These are phyloP conservation scores for Upupa epops DNA, from an alignment of 2,113 vertebrate genomes.

Conservation along the genomic window DNA sequence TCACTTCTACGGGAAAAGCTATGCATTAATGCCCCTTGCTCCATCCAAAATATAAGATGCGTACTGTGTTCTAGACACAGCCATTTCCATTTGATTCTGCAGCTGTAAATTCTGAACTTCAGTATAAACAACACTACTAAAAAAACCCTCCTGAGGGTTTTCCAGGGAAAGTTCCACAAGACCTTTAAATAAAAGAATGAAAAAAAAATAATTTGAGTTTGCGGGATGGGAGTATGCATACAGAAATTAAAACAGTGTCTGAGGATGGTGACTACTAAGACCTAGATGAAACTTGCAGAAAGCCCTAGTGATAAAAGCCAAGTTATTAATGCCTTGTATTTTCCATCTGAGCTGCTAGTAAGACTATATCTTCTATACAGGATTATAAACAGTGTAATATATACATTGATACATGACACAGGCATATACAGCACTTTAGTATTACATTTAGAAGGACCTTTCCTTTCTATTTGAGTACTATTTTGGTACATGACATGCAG, in stretches of 20 bases:
- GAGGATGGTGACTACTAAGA: not conserved
- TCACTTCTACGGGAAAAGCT: not conserved
- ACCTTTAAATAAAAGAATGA: not conserved
- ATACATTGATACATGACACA: not conserved
- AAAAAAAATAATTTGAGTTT: not conserved
- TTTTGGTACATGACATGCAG: not conserved
- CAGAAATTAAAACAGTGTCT: not conserved
- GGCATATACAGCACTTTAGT: not conserved
- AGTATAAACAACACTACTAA: not conserved
- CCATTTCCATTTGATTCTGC: not conserved
- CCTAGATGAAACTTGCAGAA: not conserved
- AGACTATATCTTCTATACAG: rapidly evolving
- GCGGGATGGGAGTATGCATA: not conserved
- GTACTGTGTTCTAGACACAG: not conserved
- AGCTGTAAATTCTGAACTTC: not conserved
- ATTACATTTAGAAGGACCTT: not conserved
- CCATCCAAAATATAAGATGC: not conserved
- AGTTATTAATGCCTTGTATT: not conserved
- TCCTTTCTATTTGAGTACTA: not conserved
- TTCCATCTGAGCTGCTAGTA: not conserved
- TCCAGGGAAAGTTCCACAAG: not conserved
- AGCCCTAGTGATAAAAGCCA: not conserved
- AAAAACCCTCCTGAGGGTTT: not conserved
- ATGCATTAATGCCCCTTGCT: not conserved
- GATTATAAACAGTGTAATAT: not conserved